Evolutionary conservation across 2,113 vertebrate species (phyloP), one percentile per base, ranked within the genome.

Genomic region (Paedocypris sp.): DNA sequence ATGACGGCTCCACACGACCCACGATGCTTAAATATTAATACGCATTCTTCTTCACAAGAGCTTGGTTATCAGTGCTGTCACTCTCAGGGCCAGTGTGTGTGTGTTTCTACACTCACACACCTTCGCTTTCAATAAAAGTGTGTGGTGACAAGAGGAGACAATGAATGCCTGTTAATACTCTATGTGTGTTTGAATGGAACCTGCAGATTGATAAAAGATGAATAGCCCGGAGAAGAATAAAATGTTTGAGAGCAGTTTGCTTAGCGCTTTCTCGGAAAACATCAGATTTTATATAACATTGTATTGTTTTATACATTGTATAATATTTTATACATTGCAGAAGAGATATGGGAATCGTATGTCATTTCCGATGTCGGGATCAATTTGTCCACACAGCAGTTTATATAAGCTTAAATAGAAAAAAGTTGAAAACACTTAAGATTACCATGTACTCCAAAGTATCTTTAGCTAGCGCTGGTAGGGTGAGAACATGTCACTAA

Each of bases 111-210:
- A 58, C 60, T 67, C 64, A 67, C 64, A 67, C 31, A 32, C 41
- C n/a, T 64, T 64, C 42, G 28, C 28, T 64, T 60, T 67, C 54
- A 58, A 64, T 50, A 67, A 64, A 71, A 67, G 54, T 18, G 29
- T 32, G n/a, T 6, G 6, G 15, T 6, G 2, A 16, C 35, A 18
- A 53, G 61, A 45, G 35, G 28, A 43, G 20, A 20, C n/a, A 52
- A 23, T 26, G 39, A 10, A 33, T 13, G 23, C 19, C 29, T 36
- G 15, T 41, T 60, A 56, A 65, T 61, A 57, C 4, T 11, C 7
- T 10, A 29, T 13, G 39, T 16, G 2, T 41, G 10, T 69, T 29
- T 9, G 6, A 35, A 26, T 31, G n/a, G 15, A 22, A 20, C 42
- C 16, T 26, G 19, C 5, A 9, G n/a, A 45, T 33, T 48, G 41